Evolutionary conservation across 2,113 vertebrate species (phyloP).

Genomic region (Henicopernis longicauda): DNA sequence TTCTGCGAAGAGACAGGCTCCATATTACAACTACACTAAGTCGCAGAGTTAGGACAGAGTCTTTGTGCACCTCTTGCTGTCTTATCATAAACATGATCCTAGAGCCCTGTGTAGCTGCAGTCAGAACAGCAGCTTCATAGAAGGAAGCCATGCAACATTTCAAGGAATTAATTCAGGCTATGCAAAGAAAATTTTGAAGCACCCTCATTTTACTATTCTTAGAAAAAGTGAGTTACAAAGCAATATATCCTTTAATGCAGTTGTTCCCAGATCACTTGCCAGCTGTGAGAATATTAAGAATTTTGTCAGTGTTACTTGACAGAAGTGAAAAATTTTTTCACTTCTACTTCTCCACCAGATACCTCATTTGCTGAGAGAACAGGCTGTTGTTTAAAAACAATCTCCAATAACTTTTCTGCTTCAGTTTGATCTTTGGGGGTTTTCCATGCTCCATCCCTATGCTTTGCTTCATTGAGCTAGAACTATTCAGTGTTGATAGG

Average conservation of each 20-base stretch:
- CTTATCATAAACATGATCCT: not conserved
- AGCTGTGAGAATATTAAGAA: not conserved
- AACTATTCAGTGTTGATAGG: not conserved
- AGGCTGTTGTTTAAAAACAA: not conserved
- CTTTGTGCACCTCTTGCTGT: not conserved
- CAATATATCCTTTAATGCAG: not conserved
- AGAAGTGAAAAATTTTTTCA: not conserved
- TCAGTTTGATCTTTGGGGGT: not conserved
- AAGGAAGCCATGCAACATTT: not conserved
- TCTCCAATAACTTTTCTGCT: not conserved
- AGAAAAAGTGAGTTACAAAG: not conserved
- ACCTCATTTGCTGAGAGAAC: not conserved
- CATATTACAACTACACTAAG: not conserved
- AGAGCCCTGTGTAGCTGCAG: not conserved
- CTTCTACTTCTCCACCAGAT: not conserved
- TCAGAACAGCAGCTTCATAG: not conserved
- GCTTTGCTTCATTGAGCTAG: not conserved
- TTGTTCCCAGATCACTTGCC: not conserved
- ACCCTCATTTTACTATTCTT: not conserved
- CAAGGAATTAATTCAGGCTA: not conserved
- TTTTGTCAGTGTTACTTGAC: not conserved
- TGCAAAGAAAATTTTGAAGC: not conserved
- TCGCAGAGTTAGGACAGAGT: not conserved
- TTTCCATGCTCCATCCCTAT: not conserved
- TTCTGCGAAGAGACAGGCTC: not conserved